These are phyloP conservation scores for Pristionchus fissidentatus DNA, from an alignment of 2,888 invertebrate species.

Conservation along the genomic window DNA sequence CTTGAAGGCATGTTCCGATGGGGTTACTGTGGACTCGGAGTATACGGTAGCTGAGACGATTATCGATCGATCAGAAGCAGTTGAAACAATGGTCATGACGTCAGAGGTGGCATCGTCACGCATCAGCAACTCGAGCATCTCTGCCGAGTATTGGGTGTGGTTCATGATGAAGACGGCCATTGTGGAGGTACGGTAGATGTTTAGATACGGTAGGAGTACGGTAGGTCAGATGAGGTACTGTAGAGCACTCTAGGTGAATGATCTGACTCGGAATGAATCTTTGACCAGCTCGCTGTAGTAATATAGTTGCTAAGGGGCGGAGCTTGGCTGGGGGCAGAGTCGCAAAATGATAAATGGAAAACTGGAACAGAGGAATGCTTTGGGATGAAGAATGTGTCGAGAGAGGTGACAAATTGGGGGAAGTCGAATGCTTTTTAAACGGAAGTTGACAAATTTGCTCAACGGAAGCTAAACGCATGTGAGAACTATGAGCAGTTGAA, in stretches of 20 bases:
- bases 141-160: background rate
- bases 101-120: constrained; percentile 4
- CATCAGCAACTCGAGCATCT: constrained; percentile 26
- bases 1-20: background rate
- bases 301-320: constrained; percentile 29
- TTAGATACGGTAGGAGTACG: background rate
- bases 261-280: constrained; percentile 31
- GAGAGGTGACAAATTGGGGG: background rate
- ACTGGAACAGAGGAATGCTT: background rate
- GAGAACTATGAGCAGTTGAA: background rate
- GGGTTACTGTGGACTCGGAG: constrained; percentile 23
- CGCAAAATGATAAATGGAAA: background rate
- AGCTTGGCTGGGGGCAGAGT: background rate
- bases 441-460: no score
- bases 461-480: constrained; percentile 5
- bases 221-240: no score
- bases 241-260: no score
- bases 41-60: background rate
- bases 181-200: constrained; percentile 6
- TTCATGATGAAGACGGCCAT: constrained; percentile 42
- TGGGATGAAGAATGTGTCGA: no score
- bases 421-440: background rate
- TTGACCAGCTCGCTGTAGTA: background rate
- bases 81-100: background rate
- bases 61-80: constrained; percentile 4